Conservation (phyloP, 2,113 vertebrate genomes). For the Hucho hucho region DNA sequence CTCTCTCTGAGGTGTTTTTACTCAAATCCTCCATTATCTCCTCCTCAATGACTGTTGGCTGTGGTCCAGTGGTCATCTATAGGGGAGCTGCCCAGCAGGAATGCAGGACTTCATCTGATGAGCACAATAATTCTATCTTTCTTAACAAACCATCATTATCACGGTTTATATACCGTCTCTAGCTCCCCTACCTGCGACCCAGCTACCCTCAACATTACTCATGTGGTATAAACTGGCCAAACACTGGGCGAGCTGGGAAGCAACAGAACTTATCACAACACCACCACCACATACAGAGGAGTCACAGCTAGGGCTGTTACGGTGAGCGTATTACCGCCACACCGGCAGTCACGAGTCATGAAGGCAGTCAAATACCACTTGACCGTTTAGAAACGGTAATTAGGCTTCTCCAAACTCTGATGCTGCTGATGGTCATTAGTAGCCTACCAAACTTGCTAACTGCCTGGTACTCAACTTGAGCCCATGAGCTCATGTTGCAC, state of each 20-base stretch:
- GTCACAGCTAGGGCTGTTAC: no score
- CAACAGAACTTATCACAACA: slow-evolving; percentile 43
- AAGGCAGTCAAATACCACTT: no score
- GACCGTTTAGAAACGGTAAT: no score
- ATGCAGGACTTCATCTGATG: slow-evolving; percentile 71
- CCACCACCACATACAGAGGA: background rate
- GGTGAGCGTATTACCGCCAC: no score
- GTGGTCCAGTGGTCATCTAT: slow-evolving; percentile 57
- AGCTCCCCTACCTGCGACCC: background rate
- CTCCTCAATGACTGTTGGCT: slow-evolving; percentile 58
- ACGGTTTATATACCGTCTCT: background rate
- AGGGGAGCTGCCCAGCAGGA: slow-evolving; percentile 62
- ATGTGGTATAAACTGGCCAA: slow-evolving; percentile 54
- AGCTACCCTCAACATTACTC: slow-evolving; percentile 24
- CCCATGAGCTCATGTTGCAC: no score
- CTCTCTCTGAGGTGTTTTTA: slow-evolving; percentile 33
- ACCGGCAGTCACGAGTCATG: no score
- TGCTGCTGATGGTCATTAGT: no score
- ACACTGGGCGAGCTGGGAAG: slow-evolving; percentile 39
- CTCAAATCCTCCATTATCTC: slow-evolving; percentile 51
- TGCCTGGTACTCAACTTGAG: no score
- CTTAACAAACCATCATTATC: slow-evolving; percentile 46
- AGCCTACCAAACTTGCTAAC: no score
- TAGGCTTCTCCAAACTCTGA: no score
- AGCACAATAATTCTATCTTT: slow-evolving; percentile 51